Percentiles rank a stretch among this genome's conserved stretches.
Conservation (phyloP, 2,797 vertebrate genomes). For the Urophycis tenuis region DNA sequence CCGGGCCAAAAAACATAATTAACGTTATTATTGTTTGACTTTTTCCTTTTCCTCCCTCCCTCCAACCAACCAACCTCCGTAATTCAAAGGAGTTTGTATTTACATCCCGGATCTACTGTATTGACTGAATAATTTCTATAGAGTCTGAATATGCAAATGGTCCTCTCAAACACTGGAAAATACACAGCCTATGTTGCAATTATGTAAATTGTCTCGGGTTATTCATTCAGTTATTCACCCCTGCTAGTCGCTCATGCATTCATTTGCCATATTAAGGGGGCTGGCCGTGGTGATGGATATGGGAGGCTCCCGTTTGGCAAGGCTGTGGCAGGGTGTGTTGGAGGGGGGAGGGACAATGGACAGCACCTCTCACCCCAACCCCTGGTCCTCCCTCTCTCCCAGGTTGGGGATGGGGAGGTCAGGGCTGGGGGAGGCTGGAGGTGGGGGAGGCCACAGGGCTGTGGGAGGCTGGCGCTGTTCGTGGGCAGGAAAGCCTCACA, state of each 20-base stretch:
- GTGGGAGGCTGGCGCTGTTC: too few relatives aligned
- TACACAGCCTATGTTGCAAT: conserved; percentile 69
- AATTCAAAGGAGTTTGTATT: conserved; percentile 73
- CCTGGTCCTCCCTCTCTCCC: not conserved
- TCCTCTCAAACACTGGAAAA: conserved; percentile 63
- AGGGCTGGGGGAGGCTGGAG: too few relatives aligned
- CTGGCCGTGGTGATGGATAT: conserved; percentile 46
- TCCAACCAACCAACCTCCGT: conserved; percentile 21
- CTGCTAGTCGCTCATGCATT: conserved; percentile 73
- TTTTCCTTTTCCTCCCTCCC: conserved; percentile 35
- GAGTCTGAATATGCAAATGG: conserved; percentile 71
- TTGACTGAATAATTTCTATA: conserved; percentile 75
- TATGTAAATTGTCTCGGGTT: conserved; percentile 75
- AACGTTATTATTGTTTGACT: conserved; percentile 72
- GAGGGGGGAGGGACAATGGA: conserved; percentile 27
- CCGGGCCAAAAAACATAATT: conserved; percentile 68
- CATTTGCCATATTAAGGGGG: conserved; percentile 70
- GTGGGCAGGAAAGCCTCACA: too few relatives aligned
- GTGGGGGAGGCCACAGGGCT: too few relatives aligned
- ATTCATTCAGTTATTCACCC: conserved; percentile 73
- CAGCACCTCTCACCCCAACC: conserved; percentile 34
- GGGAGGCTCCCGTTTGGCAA: conserved; percentile 56
- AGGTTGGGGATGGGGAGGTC: not conserved
- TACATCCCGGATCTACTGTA: conserved; percentile 69
- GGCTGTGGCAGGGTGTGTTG: conserved; percentile 60